Percentiles rank a stretch among this genome's conserved stretches.
These are phyloP conservation scores for Acridotheres tristis DNA, from an alignment of 2,797 vertebrate species.

Conservation along the genomic window DNA sequence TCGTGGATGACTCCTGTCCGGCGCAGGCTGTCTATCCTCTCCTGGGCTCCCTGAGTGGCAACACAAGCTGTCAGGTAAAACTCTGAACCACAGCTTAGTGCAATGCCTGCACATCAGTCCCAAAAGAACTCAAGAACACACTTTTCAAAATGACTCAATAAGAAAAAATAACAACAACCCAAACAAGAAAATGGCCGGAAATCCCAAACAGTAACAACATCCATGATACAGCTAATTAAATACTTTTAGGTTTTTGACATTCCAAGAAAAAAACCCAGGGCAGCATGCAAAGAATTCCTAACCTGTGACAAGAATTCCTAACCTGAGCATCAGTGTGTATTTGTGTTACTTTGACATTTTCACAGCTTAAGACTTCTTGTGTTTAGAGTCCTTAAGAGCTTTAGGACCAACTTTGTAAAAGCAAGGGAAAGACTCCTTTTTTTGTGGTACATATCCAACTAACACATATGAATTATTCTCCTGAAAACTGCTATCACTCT, in stretches of 20 bases:
- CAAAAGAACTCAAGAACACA: background rate
- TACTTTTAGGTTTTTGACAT: background rate
- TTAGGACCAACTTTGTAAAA: background rate
- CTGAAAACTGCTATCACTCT: background rate
- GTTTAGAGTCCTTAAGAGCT: background rate
- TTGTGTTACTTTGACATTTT: background rate
- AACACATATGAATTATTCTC: background rate
- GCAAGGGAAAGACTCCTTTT: background rate
- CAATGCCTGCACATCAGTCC: background rate
- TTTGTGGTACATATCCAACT: background rate
- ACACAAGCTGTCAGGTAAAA: background rate
- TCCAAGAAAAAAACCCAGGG: background rate
- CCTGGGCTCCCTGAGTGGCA: conserved; percentile 88
- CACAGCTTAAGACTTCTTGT: background rate
- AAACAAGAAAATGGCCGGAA: background rate
- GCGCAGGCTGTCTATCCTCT: conserved; percentile 91
- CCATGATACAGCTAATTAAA: background rate
- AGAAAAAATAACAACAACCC: background rate
- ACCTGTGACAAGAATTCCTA: background rate
- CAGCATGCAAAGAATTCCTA: background rate
- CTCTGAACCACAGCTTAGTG: background rate
- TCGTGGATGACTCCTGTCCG: conserved; percentile 89
- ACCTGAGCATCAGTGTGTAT: background rate
- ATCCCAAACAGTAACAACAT: background rate
- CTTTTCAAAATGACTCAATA: background rate